These are phyloP conservation scores for Gymnoscopelus braueri DNA, from an alignment of 2,797 vertebrate genomes.

Conservation along the genomic window DNA sequence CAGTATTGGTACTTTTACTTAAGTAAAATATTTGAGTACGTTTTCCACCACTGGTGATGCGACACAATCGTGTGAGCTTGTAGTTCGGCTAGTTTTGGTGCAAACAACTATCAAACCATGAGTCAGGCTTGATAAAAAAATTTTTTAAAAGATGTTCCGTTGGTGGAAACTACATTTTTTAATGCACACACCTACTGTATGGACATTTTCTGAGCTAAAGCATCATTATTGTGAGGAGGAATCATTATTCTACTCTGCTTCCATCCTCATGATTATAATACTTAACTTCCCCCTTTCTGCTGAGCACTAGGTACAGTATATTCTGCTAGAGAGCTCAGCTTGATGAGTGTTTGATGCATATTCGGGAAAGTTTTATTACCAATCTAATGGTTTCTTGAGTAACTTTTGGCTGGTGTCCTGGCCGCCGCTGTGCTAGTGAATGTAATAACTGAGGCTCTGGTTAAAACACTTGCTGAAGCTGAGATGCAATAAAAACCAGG, in stretches of 20 bases:
- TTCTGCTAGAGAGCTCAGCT: neutral
- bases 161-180: no score
- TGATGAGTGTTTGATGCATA: conserved; percentile 31
- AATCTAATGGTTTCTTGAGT: conserved; percentile 37
- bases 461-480: conserved; percentile 45
- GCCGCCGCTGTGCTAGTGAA: conserved; percentile 15
- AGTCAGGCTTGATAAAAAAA: no score
- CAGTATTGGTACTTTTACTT: neutral
- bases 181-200: no score
- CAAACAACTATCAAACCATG: no score
- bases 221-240: no score
- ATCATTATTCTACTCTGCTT: conserved; percentile 12
- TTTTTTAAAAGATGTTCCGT: no score
- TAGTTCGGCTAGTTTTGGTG: no score
- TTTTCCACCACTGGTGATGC: no score
- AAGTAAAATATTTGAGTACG: no score
- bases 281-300: conserved; percentile 35
- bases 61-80: no score
- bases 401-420: conserved; percentile 43
- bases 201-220: no score
- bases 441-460: conserved; percentile 18
- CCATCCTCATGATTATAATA: conserved; percentile 2
- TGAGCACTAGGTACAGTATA: conserved; percentile 5
- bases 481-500: conserved; percentile 38
- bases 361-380: conserved; percentile 38